A percentile compares a stretch with the other conserved stretches of the same genome.
These are phyloP conservation scores for Drosophila anomelani DNA, from an alignment of 2,888 invertebrate genomes.

Conservation along the genomic window DNA sequence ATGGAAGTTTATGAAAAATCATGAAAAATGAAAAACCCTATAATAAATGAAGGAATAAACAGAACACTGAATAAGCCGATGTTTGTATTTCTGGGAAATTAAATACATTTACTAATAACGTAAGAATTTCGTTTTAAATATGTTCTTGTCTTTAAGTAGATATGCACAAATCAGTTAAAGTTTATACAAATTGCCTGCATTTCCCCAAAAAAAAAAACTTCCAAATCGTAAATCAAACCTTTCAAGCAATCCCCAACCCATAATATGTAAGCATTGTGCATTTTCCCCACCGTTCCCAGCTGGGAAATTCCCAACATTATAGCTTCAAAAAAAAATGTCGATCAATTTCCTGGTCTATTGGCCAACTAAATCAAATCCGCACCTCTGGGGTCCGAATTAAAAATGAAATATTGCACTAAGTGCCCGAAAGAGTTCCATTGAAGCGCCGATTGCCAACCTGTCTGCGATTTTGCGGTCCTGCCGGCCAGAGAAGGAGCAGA, in stretches of 20 bases:
- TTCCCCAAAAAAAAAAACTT: neutral
- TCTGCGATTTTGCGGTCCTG: slow-evolving; percentile 29
- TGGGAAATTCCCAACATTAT: slow-evolving; percentile 3
- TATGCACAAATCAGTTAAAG: neutral
- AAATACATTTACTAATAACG: too few species aligned
- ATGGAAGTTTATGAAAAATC: slow-evolving; percentile 35
- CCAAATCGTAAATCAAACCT: neutral
- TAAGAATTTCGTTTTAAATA: too few species aligned
- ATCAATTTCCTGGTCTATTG: slow-evolving; percentile 24
- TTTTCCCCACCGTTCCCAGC: neutral
- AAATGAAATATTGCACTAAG: slow-evolving; percentile 55
- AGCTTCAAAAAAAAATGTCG: slow-evolving; percentile 6
- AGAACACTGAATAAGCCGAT: slow-evolving; percentile 1
- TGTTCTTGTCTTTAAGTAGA: neutral
- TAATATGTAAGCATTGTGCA: neutral
- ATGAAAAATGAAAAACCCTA: slow-evolving; percentile 43
- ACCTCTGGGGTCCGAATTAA: slow-evolving; percentile 54
- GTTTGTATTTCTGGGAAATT: neutral
- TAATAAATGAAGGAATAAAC: slow-evolving; percentile 61
- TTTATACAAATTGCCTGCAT: neutral
- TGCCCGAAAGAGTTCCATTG: slow-evolving; percentile 40
- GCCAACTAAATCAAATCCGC: slow-evolving; percentile 57
- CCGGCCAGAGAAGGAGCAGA: neutral
- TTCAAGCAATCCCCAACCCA: neutral
- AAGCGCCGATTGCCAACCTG: slow-evolving; percentile 44